These are phyloP conservation scores for Rhynchopsitta pachyrhyncha DNA, from an alignment of 2,113 vertebrate species.

Conservation along the genomic window DNA sequence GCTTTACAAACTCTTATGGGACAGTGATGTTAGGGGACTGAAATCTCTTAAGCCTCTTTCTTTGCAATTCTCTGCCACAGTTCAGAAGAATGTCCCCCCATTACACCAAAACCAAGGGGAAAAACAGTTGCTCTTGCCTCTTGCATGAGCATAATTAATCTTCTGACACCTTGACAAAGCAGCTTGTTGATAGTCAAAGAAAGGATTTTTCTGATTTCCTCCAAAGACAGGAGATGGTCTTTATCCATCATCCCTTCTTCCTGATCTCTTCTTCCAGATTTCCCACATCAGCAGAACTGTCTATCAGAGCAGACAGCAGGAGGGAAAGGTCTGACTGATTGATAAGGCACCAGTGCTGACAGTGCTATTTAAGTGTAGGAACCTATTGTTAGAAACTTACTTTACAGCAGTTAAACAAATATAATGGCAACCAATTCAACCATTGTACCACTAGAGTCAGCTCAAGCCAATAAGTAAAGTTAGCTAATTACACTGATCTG, in stretches of 20 bases:
- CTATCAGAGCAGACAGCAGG: constrained; percentile 77
- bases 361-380: constrained; percentile 76
- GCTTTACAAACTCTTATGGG: constrained; percentile 19
- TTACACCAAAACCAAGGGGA: constrained; percentile 35
- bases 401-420: constrained; percentile 85
- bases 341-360: constrained; percentile 65
- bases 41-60: constrained; percentile 70
- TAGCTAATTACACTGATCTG: constrained; percentile 72
- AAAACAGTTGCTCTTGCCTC: constrained; percentile 48
- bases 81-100: constrained; percentile 70
- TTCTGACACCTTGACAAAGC: constrained; percentile 89
- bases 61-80: constrained; percentile 68
- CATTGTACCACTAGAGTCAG: constrained; percentile 69
- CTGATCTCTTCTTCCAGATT: constrained; percentile 83
- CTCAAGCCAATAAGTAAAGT: constrained; percentile 73
- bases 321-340: constrained; percentile 74
- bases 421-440: constrained; percentile 79
- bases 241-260: constrained; percentile 92
- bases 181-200: constrained; percentile 80
- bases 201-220: constrained; percentile 88
- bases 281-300: constrained; percentile 81
- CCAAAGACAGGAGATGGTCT: constrained; percentile 82
- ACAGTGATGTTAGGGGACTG: constrained; percentile 37
- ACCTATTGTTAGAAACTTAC: constrained; percentile 79
- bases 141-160: constrained; percentile 77